A percentile compares a stretch with the other conserved stretches of the same genome.
Conservation (phyloP, 1,140 invertebrate genomes). For the Achatina immaculata region DNA sequence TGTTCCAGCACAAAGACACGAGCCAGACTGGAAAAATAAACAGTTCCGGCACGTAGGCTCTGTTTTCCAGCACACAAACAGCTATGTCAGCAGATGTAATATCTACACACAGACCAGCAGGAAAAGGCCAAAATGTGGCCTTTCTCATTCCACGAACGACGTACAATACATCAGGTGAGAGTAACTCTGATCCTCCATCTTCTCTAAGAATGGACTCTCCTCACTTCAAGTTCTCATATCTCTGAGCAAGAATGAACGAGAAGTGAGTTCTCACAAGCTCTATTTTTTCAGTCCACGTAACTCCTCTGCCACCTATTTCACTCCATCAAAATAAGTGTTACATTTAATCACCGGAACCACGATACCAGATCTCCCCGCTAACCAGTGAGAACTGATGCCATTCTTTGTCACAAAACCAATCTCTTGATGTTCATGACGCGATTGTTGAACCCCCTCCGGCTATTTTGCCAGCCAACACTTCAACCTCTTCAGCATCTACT, state of each 20-base stretch:
- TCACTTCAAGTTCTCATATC: too few species aligned
- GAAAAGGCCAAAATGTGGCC: not conserved
- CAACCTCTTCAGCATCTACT: not conserved
- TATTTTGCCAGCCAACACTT: not conserved
- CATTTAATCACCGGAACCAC: too few species aligned
- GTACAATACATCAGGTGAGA: not conserved
- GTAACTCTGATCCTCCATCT: not conserved
- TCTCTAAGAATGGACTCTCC: too few species aligned
- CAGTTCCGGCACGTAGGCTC: not conserved
- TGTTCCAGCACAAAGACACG: not conserved
- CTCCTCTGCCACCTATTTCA: too few species aligned
- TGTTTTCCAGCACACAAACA: not conserved
- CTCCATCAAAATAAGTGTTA: too few species aligned
- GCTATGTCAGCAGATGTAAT: not conserved
- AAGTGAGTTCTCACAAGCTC: too few species aligned
- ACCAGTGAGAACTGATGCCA: too few species aligned
- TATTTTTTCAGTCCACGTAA: too few species aligned
- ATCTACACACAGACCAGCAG: too few species aligned
- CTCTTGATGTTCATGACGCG: not conserved
- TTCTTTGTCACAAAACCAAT: too few species aligned
- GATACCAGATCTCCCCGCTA: too few species aligned
- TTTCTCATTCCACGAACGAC: not conserved
- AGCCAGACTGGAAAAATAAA: not conserved
- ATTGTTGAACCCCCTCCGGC: not conserved
- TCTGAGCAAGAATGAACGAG: too few species aligned